phyloP scores from a whole-genome alignment of 2,888 invertebrate species.

The Stenolophus ochropezus region DNA sequence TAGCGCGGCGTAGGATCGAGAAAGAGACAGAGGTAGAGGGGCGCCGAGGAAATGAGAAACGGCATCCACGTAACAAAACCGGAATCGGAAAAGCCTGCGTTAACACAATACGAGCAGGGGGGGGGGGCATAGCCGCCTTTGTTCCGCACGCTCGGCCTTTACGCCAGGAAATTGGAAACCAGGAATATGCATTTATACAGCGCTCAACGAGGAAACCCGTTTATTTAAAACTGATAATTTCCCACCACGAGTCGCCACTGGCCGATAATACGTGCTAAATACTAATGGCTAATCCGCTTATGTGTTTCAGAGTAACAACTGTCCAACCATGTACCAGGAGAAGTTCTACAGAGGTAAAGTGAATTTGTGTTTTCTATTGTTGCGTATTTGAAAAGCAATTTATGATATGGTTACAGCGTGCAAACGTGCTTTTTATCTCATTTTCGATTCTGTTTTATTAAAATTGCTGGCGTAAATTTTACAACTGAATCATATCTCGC shows the following conservation, averaged over 20 bases:
- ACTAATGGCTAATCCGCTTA: conserved; percentile 50
- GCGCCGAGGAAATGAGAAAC: conserved; percentile 57
- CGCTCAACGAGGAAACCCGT: conserved; percentile 42
- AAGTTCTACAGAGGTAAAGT: conserved; percentile 89
- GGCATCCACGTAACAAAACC: conserved; percentile 58
- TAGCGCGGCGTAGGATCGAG: background rate
- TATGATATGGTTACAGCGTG: background rate
- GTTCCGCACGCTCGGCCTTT: conserved; percentile 57
- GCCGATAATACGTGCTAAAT: conserved; percentile 42
- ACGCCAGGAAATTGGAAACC: conserved; percentile 58
- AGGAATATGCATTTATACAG: conserved; percentile 59
- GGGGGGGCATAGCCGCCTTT: conserved; percentile 38
- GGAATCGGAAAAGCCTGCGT: conserved; percentile 58
- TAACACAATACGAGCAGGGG: conserved; percentile 55
- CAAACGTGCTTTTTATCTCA: conserved; percentile 22
- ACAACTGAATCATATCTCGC: conserved; percentile 24
- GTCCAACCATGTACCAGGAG: conserved; percentile 92
- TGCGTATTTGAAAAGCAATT: conserved; percentile 45
- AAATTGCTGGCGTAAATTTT: conserved; percentile 36
- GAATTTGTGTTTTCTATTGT: conserved; percentile 37
- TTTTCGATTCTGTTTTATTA: conserved; percentile 35
- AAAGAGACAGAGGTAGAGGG: conserved; percentile 24
- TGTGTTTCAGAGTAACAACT: conserved; percentile 80
- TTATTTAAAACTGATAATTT: conserved; percentile 60
- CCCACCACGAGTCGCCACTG: conserved; percentile 1